phyloP scores from a whole-genome alignment of 1,140 invertebrate species.

The Chrysomallon squamiferum region DNA sequence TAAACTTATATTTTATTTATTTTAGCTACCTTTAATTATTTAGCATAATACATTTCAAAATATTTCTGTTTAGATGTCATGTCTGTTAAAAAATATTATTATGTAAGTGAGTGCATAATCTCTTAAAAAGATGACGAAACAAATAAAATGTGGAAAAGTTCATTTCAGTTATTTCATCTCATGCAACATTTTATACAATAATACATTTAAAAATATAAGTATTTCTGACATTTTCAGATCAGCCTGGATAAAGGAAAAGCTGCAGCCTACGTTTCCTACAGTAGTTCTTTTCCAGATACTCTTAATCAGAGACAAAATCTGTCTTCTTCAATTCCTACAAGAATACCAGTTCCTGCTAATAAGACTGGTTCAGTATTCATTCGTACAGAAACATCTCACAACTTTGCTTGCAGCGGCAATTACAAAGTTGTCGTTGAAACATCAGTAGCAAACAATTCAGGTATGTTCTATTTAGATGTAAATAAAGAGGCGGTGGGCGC shows the following conservation, averaged over 20 bases:
- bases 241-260: not conserved
- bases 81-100: no score
- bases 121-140: no score
- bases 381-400: not conserved
- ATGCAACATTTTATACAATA: no score
- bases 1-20: no score
- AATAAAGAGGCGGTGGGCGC: no score
- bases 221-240: not conserved
- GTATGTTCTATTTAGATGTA: not conserved
- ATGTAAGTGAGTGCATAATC: no score
- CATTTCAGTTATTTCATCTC: no score
- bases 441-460: not conserved
- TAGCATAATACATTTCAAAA: no score
- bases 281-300: not conserved
- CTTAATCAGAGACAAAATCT: not conserved
- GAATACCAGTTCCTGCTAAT: not conserved
- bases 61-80: no score
- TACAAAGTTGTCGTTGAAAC: not conserved
- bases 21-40: no score
- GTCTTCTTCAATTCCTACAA: not conserved
- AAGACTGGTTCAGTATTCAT: not conserved
- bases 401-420: not conserved
- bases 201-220: not conserved
- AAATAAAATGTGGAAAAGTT: no score
- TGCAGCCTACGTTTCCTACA: not conserved